Base-by-base conservation (phyloP, 1,140 invertebrate species). In the Bombus waltoni region DNA sequence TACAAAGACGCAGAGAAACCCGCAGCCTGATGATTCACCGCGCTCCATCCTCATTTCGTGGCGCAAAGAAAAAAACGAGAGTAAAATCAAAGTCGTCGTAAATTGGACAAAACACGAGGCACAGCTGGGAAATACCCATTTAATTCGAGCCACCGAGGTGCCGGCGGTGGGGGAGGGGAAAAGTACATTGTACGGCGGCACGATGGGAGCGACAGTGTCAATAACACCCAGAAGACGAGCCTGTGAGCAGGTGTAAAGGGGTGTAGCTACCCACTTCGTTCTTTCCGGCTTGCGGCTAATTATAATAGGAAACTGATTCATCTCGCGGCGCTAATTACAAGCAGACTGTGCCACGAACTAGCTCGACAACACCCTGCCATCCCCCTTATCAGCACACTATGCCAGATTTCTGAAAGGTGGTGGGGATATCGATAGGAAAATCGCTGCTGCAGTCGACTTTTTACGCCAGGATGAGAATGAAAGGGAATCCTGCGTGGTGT, bases 261-360 rank as follows among this genome's bases (percentile, higher is more conserved):
- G 65, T 68, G 73, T 83, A n/a, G 11, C 59, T 53, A 62, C 15
- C 85, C 80, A 71, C 87, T 88, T 90, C 86, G 77, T 53, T 87
- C 87, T 92, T 90, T 89, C 91, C 83, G 88, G 86, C 28, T 76
- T 28, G 72, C 66, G 81, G 76, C 66, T 90, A 91, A 92, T 92
- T 92, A 89, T 59, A 84, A 84, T 78, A 75, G 88, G 81, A 88
- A 88, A 87, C 83, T 89, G 82, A 90, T 90, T 89, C 82, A 80
- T 85, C 82, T 57, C 76, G 75, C 72, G 62, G 47, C 68, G 62
- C 79, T 92, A 93, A 93, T 93, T 91, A 87, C 74, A n/a, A 66
- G 32, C 66, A 47, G 38, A 22, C 68, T 40, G 35, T 85, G 82
- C 70, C 53, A 35, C 40, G 38, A 59, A 32, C 28, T 40, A 15